Evolutionary conservation across 2,888 invertebrate genomes (phyloP).

Genomic region (Priapulus caudatus): DNA sequence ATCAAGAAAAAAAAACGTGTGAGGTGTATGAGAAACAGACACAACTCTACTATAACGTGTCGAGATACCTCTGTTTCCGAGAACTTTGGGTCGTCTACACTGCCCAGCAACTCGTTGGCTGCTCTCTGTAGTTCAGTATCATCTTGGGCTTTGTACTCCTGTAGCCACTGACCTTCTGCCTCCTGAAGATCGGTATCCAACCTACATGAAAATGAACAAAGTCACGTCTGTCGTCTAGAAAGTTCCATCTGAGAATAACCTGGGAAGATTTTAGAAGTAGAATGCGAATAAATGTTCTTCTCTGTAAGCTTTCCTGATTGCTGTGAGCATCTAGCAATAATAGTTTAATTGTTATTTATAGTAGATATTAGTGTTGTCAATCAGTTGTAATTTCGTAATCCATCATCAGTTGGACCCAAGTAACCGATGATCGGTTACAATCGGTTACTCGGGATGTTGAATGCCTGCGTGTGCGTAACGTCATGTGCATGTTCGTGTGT

Average conservation of each 20-base stretch:
- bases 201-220: not conserved
- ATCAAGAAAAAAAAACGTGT: no score
- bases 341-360: no score
- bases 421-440: no score
- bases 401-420: no score
- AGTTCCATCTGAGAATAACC: not conserved
- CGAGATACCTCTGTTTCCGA: conserved; percentile 54
- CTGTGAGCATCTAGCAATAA: no score
- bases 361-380: no score
- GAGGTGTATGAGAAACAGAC: no score
- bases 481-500: no score
- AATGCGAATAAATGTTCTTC: conserved; percentile 8
- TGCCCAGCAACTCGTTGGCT: conserved; percentile 41
- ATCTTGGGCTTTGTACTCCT: conserved; percentile 35
- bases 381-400: no score
- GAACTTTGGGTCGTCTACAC: conserved; percentile 51
- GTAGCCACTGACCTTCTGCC: conserved; percentile 24
- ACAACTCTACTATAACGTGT: no score
- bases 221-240: not conserved
- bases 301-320: conserved; percentile 24
- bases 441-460: no score
- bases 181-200: not conserved
- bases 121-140: conserved; percentile 47
- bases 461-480: no score
- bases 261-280: conserved; percentile 4